Base-by-base conservation (phyloP, 2,113 vertebrate species). In the Aldabrachelys gigantea region DNA sequence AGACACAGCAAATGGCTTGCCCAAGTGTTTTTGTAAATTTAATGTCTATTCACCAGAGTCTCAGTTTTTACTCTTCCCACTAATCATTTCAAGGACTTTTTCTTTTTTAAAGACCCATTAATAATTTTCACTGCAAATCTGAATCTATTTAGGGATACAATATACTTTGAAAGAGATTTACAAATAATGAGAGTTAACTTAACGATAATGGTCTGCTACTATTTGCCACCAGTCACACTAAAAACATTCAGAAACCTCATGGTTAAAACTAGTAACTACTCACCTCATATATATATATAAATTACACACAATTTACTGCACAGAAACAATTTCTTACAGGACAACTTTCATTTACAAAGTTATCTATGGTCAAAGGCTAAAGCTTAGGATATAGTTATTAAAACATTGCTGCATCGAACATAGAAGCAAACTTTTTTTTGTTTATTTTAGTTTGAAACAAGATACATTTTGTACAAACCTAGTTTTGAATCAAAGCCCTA, bases 391-490 rank as follows among this genome's bases (percentile, higher is more conserved):
- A 91, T 81, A 92, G 29, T 95, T 89, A 94, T 78, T 91, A 53
- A 96, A 57, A 79, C 29, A 92, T 29, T 92, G 85, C 50, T 83
- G 90, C n/a, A 12, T n/a, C 87, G 31, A 88, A 94, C 84, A 88
- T 35, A 82, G 21, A 95, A 95, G 41, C 80, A 92, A 90, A 78
- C 31, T 1, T 80, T 10, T 80, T n/a, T 88, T 79, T 80, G 83
- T 89, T 65, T 89, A 93, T n/a, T 86, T 87, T 19, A 47, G 25
- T 93, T 93, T 87, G 47, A 96, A 95, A 90, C 47, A 83, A 90
- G 5, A 53, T 95, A 84, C 22, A 65, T 50, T 54, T 90, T 86
- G 59, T 22, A 93, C 59, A 88, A 97, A 92, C 81, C 59, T 90
- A 81, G 24, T 80, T 96, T 78, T 94, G 47, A 96, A 93, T 84